Conservation (phyloP, 2,113 vertebrate genomes). For the Cromileptes altivelis region DNA sequence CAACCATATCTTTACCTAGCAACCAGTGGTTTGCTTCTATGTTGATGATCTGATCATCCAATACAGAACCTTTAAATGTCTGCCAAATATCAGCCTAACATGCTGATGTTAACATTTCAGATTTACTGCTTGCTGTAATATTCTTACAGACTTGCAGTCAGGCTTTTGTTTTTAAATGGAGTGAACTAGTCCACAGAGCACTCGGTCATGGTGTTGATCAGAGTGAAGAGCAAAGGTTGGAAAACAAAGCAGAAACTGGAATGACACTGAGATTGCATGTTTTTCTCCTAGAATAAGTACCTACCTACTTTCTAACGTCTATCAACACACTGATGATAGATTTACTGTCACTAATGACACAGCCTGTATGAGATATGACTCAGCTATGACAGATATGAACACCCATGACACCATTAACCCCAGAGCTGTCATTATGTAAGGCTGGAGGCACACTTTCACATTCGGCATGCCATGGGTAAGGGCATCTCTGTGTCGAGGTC, state of each 20-base stretch:
- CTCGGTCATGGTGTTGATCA: not conserved
- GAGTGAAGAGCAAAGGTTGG: not conserved
- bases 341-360: slow-evolving; percentile 34
- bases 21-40: no score
- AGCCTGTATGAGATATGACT: slow-evolving; percentile 21
- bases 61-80: no score
- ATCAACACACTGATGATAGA: not conserved
- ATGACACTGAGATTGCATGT: not conserved
- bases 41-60: no score
- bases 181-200: not conserved
- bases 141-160: not conserved
- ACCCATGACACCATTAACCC: slow-evolving; percentile 24
- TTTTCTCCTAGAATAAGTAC: not conserved
- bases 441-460: slow-evolving; percentile 27
- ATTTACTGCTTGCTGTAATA: not conserved
- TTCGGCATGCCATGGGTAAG: slow-evolving; percentile 6
- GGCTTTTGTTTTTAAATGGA: not conserved
- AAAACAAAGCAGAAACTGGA: slow-evolving; percentile 1
- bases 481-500: slow-evolving; percentile 31
- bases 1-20: no score
- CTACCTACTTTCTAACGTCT: not conserved
- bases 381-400: slow-evolving; percentile 43
- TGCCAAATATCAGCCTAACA: no score
- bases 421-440: slow-evolving; percentile 40
- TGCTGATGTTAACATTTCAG: not conserved